Percentiles rank a stretch among this genome's conserved stretches.
phyloP scores from a whole-genome alignment of 2,113 vertebrate species.

The Naja naja region DNA sequence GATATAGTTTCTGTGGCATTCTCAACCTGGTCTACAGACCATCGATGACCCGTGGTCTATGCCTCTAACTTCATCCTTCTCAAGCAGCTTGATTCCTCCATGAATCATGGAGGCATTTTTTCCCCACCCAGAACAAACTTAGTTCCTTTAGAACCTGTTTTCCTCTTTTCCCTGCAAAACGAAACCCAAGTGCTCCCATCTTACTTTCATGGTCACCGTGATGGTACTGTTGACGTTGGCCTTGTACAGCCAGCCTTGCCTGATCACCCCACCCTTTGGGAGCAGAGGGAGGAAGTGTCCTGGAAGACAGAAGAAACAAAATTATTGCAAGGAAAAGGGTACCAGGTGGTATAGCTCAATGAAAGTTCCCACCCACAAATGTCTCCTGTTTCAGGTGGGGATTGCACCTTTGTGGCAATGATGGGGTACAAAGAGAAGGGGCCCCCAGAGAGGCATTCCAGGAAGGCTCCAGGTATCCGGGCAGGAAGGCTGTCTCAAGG shows the following conservation, averaged over 20 bases:
- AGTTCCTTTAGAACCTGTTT: background rate
- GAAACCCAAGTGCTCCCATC: background rate
- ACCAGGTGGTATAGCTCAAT: background rate
- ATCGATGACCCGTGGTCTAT: background rate
- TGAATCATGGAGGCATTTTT: background rate
- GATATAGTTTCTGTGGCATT: background rate
- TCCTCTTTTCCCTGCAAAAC: background rate
- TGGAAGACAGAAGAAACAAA: conserved; percentile 52
- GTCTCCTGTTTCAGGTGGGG: background rate
- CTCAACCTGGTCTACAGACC: background rate
- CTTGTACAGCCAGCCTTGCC: conserved; percentile 97
- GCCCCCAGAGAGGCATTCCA: too few species aligned
- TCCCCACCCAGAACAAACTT: background rate
- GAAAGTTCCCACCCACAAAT: background rate
- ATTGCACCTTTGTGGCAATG: background rate
- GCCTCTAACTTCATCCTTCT: background rate
- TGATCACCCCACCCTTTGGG: conserved; percentile 92
- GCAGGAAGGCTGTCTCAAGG: too few species aligned
- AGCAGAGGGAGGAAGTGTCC: conserved; percentile 90
- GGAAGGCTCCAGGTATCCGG: too few species aligned
- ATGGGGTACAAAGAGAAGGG: background rate
- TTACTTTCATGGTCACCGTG: conserved; percentile 97
- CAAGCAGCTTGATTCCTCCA: background rate
- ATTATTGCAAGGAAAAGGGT: background rate
- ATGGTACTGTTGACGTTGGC: conserved; percentile 96